Evolutionary conservation across 2,888 invertebrate species (phyloP).

Genomic region (Quadriops clusia): DNA sequence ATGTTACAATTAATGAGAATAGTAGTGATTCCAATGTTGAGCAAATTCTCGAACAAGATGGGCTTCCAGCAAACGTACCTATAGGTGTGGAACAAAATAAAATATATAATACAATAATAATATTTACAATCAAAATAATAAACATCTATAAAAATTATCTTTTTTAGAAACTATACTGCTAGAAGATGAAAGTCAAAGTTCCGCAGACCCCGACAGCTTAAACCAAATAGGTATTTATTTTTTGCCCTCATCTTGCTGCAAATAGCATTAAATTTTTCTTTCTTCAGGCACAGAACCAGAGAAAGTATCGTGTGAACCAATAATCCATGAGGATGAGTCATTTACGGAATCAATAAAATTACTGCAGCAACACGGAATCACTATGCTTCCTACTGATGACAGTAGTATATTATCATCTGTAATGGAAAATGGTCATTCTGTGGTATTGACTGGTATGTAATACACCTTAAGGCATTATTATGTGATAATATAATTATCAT

Average conservation of each 20-base stretch:
- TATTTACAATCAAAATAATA: not conserved
- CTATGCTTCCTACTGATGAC: conserved; percentile 71
- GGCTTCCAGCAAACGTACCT: not conserved
- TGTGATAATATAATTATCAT: not conserved
- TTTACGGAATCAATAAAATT: conserved; percentile 46
- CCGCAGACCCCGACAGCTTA: conserved; percentile 15
- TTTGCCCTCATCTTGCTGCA: too few relatives aligned
- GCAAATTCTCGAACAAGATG: conserved; percentile 2
- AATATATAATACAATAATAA: too few relatives aligned
- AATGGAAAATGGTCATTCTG: conserved; percentile 74
- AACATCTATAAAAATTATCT: conserved; percentile 4
- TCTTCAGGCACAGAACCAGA: conserved; percentile 5
- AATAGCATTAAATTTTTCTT: conserved; percentile 1
- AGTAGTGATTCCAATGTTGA: conserved; percentile 13
- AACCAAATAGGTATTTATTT: conserved; percentile 13
- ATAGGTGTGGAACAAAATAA: not conserved
- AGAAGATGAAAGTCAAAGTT: conserved; percentile 17
- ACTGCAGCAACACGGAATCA: conserved; percentile 75
- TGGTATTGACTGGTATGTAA: conserved; percentile 65
- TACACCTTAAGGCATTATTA: not conserved
- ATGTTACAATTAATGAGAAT: conserved; percentile 13
- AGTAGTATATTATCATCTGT: conserved; percentile 64
- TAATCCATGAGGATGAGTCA: conserved; percentile 11
- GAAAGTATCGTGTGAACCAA: conserved; percentile 4
- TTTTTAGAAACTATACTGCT: conserved; percentile 16